These are phyloP conservation scores for Drosophila parvula DNA, from an alignment of 1,140 invertebrate genomes.

Conservation along the genomic window DNA sequence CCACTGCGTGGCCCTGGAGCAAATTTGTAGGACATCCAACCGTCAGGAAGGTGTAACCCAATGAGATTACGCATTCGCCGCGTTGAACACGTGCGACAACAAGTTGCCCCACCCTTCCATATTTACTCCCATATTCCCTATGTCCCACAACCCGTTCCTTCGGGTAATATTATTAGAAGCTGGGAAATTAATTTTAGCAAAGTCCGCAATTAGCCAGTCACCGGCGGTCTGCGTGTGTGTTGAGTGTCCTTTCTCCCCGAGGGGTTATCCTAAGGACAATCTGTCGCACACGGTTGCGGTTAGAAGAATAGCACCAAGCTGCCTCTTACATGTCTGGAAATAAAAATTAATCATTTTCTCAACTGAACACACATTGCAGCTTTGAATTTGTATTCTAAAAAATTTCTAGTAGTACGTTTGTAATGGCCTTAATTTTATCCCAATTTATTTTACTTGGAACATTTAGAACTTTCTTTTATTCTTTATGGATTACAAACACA, in stretches of 20 bases:
- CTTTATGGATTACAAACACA: not conserved
- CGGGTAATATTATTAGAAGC: constrained; percentile 72
- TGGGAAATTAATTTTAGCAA: constrained; percentile 78
- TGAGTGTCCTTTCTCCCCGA: constrained; percentile 3
- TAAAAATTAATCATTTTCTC: not conserved
- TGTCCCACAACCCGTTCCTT: constrained; percentile 22
- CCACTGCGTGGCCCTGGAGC: not conserved
- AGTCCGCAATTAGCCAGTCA: constrained; percentile 73
- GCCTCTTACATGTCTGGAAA: not conserved
- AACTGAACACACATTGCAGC: not conserved
- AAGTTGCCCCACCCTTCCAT: constrained; percentile 24
- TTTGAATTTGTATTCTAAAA: too few species aligned
- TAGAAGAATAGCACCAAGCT: not conserved
- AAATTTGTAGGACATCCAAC: not conserved
- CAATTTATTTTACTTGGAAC: not conserved
- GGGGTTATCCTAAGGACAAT: constrained; percentile 5
- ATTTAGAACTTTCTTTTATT: not conserved
- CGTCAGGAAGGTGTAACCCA: constrained; percentile 17
- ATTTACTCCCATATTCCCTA: not conserved
- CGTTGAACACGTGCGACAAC: constrained; percentile 59
- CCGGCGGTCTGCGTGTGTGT: constrained; percentile 34
- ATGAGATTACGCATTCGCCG: constrained; percentile 60
- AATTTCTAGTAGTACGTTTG: too few species aligned
- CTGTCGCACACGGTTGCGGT: constrained; percentile 9
- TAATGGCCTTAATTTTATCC: too few species aligned